Evolutionary conservation across 2,888 invertebrate genomes (phyloP), one percentile per base, ranked within the genome.

Genomic region (Caenorhabditis panamensis): DNA sequence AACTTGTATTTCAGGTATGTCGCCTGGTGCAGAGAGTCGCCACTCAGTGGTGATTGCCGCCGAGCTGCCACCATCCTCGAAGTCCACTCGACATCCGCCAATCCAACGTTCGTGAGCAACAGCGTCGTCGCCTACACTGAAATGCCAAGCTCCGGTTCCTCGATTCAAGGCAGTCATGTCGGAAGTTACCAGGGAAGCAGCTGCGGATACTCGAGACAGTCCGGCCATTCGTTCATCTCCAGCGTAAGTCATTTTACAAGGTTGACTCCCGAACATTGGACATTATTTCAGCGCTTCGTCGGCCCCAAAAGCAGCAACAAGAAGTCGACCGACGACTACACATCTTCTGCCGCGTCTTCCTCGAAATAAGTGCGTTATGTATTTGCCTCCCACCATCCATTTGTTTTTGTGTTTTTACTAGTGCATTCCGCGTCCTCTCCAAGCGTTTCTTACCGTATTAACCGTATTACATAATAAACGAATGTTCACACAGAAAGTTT

Each of bases 11-110:
- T 18, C 62, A 72, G 64, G 5, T 75, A 61, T 64, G 9, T 1
- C 1, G 75, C 63, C 4, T 80, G 80, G 80, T 47, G 69, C 8
- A 58, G 54, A 8, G 64, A 64, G 28, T 79, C 79, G 22, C 56
- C 63, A 9, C 18, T 36, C 2, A 16, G 28, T 8, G 59, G 41
- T 18, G 41, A 59, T 1, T 44, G 28, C 18, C 73, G 79, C 26
- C 58, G 62, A 18, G 68, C 73, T 0, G 63, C 58, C 22, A 59
- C 73, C 5, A 47, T 63, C 4, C 22, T 79, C 36, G 79, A 79
- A 18, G 64, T 79, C 2, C 58, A 49, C 56, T 68, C 79, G 16
- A 36, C 24, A 6, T 24, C 66, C 8, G 5, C n/a, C 8, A 36
- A 18, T 6, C 47, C 61, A 9, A 66, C 79, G 2, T 18, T 47